Conservation (phyloP, 30 jellyfish, hydroid and myxozoan species). For the Hydractinia symbiolongicarpus region DNA sequence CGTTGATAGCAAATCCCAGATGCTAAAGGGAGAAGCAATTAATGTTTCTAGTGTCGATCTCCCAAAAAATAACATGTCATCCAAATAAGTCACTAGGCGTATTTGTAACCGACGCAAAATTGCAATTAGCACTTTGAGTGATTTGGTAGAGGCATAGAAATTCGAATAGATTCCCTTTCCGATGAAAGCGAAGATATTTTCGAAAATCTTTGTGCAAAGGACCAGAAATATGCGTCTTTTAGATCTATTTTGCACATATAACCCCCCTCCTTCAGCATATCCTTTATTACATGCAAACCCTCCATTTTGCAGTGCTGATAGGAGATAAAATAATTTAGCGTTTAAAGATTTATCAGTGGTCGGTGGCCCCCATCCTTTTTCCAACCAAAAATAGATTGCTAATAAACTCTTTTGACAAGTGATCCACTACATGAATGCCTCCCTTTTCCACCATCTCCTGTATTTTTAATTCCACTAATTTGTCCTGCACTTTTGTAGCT, state of each 20-base stretch:
- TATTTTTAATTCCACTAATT: background rate
- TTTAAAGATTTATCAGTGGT: background rate
- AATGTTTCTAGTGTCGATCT: background rate
- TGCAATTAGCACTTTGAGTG: background rate
- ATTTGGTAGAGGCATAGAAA: slow-evolving; percentile 12
- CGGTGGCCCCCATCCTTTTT: background rate
- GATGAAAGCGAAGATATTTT: background rate
- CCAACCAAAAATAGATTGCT: background rate
- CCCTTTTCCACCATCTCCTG: background rate
- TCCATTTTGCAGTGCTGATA: slow-evolving; percentile 21
- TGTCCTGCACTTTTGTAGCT: background rate
- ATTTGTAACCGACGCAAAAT: background rate
- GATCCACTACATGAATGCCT: background rate
- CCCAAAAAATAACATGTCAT: background rate
- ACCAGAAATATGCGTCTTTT: slow-evolving; percentile 14
- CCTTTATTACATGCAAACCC: background rate
- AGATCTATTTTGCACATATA: slow-evolving; percentile 5
- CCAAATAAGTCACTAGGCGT: background rate
- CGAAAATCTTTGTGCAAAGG: slow-evolving; percentile 1
- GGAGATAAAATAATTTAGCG: background rate
- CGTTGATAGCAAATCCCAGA: slow-evolving; percentile 33
- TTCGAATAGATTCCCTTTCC: background rate
- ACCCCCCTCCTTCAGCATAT: background rate
- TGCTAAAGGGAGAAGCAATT: slow-evolving; percentile 5
- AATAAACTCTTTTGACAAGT: background rate